Percentiles rank a stretch among this genome's conserved stretches.
Evolutionary conservation across 2,888 invertebrate genomes (phyloP).

Genomic region (Miltochrista miniata): DNA sequence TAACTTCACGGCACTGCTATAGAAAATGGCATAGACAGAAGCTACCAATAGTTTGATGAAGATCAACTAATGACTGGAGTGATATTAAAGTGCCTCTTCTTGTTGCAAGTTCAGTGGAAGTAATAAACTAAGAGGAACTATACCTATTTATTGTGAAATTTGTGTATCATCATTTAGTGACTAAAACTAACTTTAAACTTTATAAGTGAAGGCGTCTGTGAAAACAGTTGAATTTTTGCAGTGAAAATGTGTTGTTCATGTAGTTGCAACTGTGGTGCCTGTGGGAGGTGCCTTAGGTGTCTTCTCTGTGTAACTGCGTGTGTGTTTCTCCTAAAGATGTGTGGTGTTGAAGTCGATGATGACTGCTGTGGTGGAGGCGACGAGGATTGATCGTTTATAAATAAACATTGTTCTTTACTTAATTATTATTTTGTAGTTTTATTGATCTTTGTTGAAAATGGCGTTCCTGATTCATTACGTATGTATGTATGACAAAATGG

Average conservation of each 20-base stretch:
- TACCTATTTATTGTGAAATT: too few relatives aligned
- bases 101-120: too few relatives aligned
- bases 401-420: conserved; percentile 1
- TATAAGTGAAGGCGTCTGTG: too few relatives aligned
- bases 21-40: background rate
- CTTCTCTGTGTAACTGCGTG: conserved; percentile 62
- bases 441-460: conserved; percentile 1
- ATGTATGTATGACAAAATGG: background rate
- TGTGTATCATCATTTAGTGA: too few relatives aligned
- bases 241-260: conserved; percentile 61
- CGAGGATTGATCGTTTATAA: conserved; percentile 24
- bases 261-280: conserved; percentile 58
- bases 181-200: too few relatives aligned
- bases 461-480: too few relatives aligned
- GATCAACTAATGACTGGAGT: too few relatives aligned
- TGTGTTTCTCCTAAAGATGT: conserved; percentile 62
- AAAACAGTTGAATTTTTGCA: background rate
- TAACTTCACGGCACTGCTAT: background rate
- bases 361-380: conserved; percentile 53
- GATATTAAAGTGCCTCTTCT: too few relatives aligned
- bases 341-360: conserved; percentile 65
- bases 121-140: too few relatives aligned
- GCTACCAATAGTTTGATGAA: too few relatives aligned
- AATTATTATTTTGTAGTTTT: conserved; percentile 13
- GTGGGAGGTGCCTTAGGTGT: conserved; percentile 65